phyloP scores from a whole-genome alignment of 2,797 vertebrate genomes.

The Graptemys geographica region DNA sequence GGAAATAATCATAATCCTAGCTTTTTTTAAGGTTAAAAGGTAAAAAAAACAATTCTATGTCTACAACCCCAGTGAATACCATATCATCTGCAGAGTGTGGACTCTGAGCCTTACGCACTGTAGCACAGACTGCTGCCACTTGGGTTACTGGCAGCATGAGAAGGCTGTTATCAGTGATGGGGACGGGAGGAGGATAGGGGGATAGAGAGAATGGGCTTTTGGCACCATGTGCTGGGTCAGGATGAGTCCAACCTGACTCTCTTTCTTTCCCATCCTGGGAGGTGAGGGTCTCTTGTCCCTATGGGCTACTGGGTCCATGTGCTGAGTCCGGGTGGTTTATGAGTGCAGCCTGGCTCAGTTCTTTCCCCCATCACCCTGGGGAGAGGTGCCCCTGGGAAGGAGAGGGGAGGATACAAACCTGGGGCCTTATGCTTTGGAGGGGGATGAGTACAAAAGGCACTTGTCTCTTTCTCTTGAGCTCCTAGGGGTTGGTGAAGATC shows the following conservation, averaged over 20 bases:
- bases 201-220: no score
- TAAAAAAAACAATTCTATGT: neutral
- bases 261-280: neutral
- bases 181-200: neutral
- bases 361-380: neutral
- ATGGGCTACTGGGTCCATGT: neutral
- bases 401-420: neutral
- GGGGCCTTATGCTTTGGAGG: neutral
- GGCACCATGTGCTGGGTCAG: neutral
- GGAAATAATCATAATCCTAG: neutral
- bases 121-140: neutral
- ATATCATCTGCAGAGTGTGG: neutral
- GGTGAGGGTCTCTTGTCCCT: neutral
- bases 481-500: neutral
- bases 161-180: neutral
- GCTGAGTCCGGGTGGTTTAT: neutral
- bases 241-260: neutral
- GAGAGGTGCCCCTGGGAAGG: neutral
- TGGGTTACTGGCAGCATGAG: neutral
- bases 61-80: neutral
- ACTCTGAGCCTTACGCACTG: neutral
- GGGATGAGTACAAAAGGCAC: neutral
- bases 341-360: neutral
- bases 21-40: neutral
- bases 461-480: neutral